Evolutionary conservation across 2,113 vertebrate genomes (phyloP), one percentile per base, ranked within the genome.

Genomic region (Chionomys nivalis): DNA sequence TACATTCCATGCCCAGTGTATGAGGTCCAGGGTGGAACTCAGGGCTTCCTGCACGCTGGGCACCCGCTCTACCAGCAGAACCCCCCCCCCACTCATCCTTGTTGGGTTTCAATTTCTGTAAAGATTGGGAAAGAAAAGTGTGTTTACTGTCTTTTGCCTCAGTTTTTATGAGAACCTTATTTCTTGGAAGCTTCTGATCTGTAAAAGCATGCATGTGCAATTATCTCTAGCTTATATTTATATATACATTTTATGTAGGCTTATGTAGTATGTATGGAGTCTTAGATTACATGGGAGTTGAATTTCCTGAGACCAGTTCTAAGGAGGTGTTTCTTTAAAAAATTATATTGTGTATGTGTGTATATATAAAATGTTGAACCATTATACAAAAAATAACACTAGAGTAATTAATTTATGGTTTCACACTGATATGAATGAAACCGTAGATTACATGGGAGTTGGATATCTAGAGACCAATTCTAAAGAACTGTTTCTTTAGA

Each of bases 381-480:
- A 68, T 68, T 33, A 14, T 68, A 31, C 65, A 68, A 68, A 68
- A 66, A 66, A 66, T 31, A 66, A 68, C 31, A 68, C 65, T 68
- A 14, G 65, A 68, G 33, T 68, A 68, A 33, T 68, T 14, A 68
- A 68, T 68, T 33, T 68, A 68, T 68, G 28, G 65, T 68, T 68
- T 68, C 11, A 68, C 65, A 68, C 65, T 33, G 13, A 33, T 78
- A n/a, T 65, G 28, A n/a, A 66, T 68, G n/a, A 78, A 93, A 78
- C 90, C 97, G 96, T 68, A 96, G 87, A n/a, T 90, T 68, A 94
- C 49, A 63, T 97, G 93, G 91, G 89, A 97, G 94, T 95, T 97
- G 65, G 19, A 73, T 96, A 94, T 92, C 96, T 97, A 97, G 96
- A 97, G 96, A 97, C 98, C 95, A 55, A n/a, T 75, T 89, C 79